Conservation (phyloP, 2,797 vertebrate genomes). For the Mastacembelus armatus region DNA sequence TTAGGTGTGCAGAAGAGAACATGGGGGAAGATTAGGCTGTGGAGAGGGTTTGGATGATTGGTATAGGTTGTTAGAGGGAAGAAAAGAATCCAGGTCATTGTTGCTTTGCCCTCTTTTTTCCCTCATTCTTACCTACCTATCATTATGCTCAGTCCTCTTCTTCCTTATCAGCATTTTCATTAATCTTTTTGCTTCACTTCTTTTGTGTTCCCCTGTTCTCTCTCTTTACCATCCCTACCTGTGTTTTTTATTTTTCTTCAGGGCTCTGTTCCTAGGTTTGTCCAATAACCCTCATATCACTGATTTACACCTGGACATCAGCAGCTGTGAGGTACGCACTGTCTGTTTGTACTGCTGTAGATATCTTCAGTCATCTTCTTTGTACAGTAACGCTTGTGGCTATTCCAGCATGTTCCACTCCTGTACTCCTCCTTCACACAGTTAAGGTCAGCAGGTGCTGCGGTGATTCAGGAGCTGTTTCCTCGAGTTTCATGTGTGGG, state of each 20-base stretch:
- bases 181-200: not conserved
- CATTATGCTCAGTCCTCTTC: conserved; percentile 8
- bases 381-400: conserved; percentile 34
- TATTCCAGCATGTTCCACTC: conserved; percentile 39
- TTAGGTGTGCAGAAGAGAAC: conserved; percentile 46
- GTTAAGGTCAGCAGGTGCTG: conserved; percentile 90
- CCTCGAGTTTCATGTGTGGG: conserved; percentile 87
- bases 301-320: conserved; percentile 93
- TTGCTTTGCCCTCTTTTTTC: conserved; percentile 11
- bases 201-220: not conserved
- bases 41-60: conserved; percentile 13
- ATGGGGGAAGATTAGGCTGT: not conserved
- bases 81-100: conserved; percentile 15
- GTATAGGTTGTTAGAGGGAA: conserved; percentile 40
- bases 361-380: conserved; percentile 39
- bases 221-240: conserved; percentile 9
- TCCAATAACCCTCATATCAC: conserved; percentile 92
- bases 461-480: conserved; percentile 90
- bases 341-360: conserved; percentile 16
- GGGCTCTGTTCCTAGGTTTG: conserved; percentile 91
- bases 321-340: conserved; percentile 89
- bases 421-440: conserved; percentile 68
- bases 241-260: conserved; percentile 68
- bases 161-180: not conserved
- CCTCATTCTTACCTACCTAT: conserved; percentile 18